Evolutionary conservation across 2,888 invertebrate genomes (phyloP), one percentile per base, ranked within the genome.

Genomic region (Autographa pulchrina): DNA sequence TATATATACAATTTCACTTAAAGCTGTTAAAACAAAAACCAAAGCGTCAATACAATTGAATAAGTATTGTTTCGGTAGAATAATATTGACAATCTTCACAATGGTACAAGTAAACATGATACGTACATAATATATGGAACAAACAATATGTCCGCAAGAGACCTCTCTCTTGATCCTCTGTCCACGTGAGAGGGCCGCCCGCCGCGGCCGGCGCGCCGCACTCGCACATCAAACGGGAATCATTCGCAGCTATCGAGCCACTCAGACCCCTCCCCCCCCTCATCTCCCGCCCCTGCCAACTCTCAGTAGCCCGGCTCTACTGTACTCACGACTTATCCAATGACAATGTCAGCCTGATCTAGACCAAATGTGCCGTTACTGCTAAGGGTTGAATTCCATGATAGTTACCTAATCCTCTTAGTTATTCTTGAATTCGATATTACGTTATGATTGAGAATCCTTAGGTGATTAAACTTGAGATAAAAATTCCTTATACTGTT

Each of bases 161-260:
- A 18, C 9, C 61, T 58, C 54, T 74, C 59, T 31, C 59, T 31
- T 59, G 31, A 64, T 43, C 68, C 66, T 25, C 4, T 48, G 70
- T 60, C 59, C 63, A 25, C 52, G 54, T 25, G n/a, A 41, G 58
- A 56, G 38, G 38, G 32, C 25, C 25, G n/a, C 20, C 62, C 68
- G 35, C 35, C n/a, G n/a, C 35, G 35, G 35, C 35, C 9, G 8
- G 25, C 20, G 61, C 54, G 35, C 16, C 62, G 41, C 35, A 38
- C 18, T 41, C 41, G 56, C 48, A 67, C 52, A 65, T 80, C 70
- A 75, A 75, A 80, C 66, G 70, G 72, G 75, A 72, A 73, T 83
- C 67, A 77, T 62, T 72, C 62, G 58, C 72, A 75, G 71, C 58
- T 60, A 61, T 62, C 35, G 74, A 68, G 65, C 58, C 65, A 38